A percentile compares a stretch with the other conserved stretches of the same genome.
phyloP scores from a whole-genome alignment of 2,888 invertebrate species.

The Drepana falcataria region DNA sequence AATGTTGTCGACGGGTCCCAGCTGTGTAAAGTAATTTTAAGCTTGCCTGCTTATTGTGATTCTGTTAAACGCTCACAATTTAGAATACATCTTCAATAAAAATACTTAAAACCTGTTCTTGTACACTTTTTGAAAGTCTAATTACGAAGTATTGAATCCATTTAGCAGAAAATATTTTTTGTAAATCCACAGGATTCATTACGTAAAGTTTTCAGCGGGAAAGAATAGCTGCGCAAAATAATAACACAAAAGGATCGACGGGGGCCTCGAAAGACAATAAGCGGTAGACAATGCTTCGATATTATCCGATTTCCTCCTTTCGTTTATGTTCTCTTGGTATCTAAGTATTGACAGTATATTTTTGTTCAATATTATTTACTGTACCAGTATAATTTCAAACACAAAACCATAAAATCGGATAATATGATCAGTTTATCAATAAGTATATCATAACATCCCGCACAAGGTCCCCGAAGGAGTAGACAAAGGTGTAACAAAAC shows the following conservation, averaged over 20 bases:
- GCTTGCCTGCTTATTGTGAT: not conserved
- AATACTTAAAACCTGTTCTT: no score
- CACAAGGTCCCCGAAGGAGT: no score
- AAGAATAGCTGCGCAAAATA: conserved; percentile 13
- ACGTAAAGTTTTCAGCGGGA: conserved; percentile 7
- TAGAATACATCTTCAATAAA: no score
- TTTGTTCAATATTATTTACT: conserved; percentile 9
- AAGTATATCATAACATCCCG: no score
- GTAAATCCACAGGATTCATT: conserved; percentile 10
- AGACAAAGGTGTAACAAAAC: no score
- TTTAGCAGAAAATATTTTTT: conserved; percentile 15
- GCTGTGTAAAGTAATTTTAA: no score
- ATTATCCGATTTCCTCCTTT: conserved; percentile 30
- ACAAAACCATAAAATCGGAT: no score
- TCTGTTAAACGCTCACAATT: no score
- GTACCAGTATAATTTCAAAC: no score
- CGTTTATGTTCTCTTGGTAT: conserved; percentile 31
- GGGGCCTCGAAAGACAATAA: conserved; percentile 26
- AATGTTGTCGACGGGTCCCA: no score
- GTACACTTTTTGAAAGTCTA: no score
- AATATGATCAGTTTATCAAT: no score
- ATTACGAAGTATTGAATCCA: conserved; percentile 16
- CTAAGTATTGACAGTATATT: conserved; percentile 8
- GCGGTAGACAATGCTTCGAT: conserved; percentile 26
- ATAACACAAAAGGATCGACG: conserved; percentile 19